Base-by-base conservation (phyloP, 2,888 invertebrate genomes). In the Entomobrya multifasciata region DNA sequence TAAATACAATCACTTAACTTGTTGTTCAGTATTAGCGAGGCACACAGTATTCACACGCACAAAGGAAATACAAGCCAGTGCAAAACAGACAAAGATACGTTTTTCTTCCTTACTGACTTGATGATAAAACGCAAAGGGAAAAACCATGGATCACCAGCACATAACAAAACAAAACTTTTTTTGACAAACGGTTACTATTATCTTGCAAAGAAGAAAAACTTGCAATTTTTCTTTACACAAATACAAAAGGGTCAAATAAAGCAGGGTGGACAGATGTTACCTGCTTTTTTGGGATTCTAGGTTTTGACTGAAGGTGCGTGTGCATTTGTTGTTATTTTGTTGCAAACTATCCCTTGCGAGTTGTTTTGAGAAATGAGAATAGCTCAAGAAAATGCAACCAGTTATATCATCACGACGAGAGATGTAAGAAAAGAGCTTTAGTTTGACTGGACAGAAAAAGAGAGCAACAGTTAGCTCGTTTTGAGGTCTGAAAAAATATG, bases 161-260 rank as follows among this genome's bases (percentile, higher is more conserved):
- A 36, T 17, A 15, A 8, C 15, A 52, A 4, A n/a, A 52, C 55
- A 20, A 17, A 55, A 62, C 27, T 62, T 11, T 8, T 36, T 36
- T 36, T n/a, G n/a, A n/a, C n/a, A n/a, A n/a, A n/a, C n/a, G n/a
- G n/a, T n/a, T n/a, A n/a, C n/a, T n/a, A n/a, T n/a, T n/a, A n/a
- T n/a, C n/a, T n/a, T n/a, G n/a, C n/a, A n/a, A n/a, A n/a, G 74
- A 74, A 80, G 47, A 86, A 77, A 57, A 85, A 88, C 87, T 85
- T 88, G 86, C 81, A 80, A 65, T 70, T 80, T 80, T 81, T 49
- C 82, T 15, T 4, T 65, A 8, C 36, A 20, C 25, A 70, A 44
- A 11, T 22, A 22, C 70, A 70, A 49, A 49, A 72, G 49, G 49
- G 72, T 49, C 44, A 44, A 47, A 11, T 27, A 30, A 25, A 62